Base-by-base conservation (phyloP, 2,113 vertebrate genomes). In the Apodemus speciosus region DNA sequence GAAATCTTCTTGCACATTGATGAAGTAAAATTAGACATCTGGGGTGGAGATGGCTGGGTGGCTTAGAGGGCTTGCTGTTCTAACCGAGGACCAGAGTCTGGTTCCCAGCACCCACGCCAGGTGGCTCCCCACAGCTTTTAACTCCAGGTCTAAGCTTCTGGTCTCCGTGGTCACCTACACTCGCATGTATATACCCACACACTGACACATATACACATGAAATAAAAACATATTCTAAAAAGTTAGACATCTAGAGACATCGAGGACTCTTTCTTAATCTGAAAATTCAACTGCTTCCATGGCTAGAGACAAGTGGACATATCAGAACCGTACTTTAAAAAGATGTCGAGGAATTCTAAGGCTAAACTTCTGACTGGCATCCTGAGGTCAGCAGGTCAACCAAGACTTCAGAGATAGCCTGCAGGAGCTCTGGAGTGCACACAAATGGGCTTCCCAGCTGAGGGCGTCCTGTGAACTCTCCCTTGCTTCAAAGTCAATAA, bases 1-100 rank as follows among this genome's bases (percentile, higher is more conserved):
- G 3, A 13, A 75, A 85, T 91, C 83, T 92, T 62, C 56, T 69
- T 84, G 87, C 49, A 76, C 94, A 27, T 38, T 38, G 25, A 88
- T 49, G 68, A 88, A 56, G 60, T 87, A 92, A 88, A 71, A 60
- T 81, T 68, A 89, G 62, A 69, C 81, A 68, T 2, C 10, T 60
- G 60, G 58, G 3, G 3, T 49, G 18, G 43, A 35, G 81, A 83
- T 83, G 58, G 25, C 14, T 30, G 23, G 30, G 56, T 43, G 80
- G 4, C 56, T 20, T 8, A 32, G 21, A 62, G 80, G 38, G 16
- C 8, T 27, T 0, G 13, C 53, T 40, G n/a, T 16, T 35, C 30
- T 51, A 35, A 49, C 46, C 35, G 16, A 35, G 56, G 25, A 83
- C 40, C 38, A 18, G 35, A 27, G 14, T 62, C 21, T 5, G 56